Evolutionary conservation across 1,140 invertebrate genomes (phyloP), one percentile per base, ranked within the genome.

Genomic region (Anoplophora glabripennis): DNA sequence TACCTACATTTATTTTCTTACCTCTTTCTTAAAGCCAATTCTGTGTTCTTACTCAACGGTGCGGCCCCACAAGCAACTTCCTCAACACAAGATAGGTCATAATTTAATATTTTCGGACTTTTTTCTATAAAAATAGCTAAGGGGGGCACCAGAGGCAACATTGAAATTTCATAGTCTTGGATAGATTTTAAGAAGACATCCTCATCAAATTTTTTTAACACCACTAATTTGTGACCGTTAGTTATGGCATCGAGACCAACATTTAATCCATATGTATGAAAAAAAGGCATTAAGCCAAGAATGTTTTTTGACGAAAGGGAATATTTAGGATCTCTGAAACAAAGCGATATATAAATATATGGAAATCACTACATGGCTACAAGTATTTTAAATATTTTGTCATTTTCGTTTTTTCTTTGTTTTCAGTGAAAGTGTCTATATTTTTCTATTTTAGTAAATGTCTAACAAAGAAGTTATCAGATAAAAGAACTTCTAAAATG

Each of bases 151-250:
- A 67, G n/a, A 11, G 44, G 28, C 7, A 61, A 14, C 7, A 21
- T 7, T 21, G 21, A 14, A 5, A 64, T 57, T 49, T 40, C 53
- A 38, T 64, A 58, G 10, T 64, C 52, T 57, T 67, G 53, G 9
- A 64, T 58, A 1, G 52, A 11, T 44, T 55, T 58, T 3, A 66
- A 35, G 18, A 58, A 66, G 0, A 76, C 34, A 38, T 84, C 73
- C 10, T 81, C 77, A 1, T 87, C 81, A 71, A 89, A 89, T 49
- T 76, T 78, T 14, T 70, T 33, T 18, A 78, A 37, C 44, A 72
- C 71, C 1, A 77, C 67, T 2, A 73, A 53, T 21, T 56, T 46
- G n/a, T 63, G 37, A n/a, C 40, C 37, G 4, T 51, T 42, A 3
- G 58, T 35, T 34, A 70, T 33, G 0, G 46, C 37, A 12, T 33